A percentile compares a stretch with the other conserved stretches of the same genome.
Evolutionary conservation across 2,113 vertebrate species (phyloP).

Genomic region (Zosterops hypoxanthus): DNA sequence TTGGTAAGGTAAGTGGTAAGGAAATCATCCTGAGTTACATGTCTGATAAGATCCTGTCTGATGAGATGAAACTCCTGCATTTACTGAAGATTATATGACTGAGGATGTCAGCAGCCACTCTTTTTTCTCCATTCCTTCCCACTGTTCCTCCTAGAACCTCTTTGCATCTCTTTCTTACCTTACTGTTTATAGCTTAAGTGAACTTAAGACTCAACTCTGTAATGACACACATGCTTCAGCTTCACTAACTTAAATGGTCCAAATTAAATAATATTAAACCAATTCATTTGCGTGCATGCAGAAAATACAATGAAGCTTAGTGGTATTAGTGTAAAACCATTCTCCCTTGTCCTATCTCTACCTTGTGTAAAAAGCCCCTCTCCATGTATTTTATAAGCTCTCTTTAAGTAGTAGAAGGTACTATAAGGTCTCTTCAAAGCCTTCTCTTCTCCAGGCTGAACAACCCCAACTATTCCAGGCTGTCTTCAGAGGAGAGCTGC

Average conservation of each 20-base stretch:
- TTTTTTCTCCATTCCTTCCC: not conserved
- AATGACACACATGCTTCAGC: not conserved
- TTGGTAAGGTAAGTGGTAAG: not conserved
- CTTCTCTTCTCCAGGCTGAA: not conserved
- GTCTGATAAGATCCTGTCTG: not conserved
- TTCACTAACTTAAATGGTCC: not conserved
- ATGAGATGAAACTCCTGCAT: not conserved
- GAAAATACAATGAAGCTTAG: not conserved
- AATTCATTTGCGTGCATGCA: not conserved
- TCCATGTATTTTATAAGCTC: not conserved
- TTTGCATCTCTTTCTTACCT: not conserved
- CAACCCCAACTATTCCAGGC: not conserved
- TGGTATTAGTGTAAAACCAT: not conserved
- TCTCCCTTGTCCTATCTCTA: not conserved
- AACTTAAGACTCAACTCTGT: not conserved
- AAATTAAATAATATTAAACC: not conserved
- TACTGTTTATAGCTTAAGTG: not conserved
- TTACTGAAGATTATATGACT: not conserved
- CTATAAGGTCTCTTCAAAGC: not conserved
- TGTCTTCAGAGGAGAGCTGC: not conserved
- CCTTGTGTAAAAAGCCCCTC: not conserved
- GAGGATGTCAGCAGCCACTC: not conserved
- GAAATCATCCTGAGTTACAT: not conserved
- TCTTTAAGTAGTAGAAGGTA: not conserved
- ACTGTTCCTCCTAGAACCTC: not conserved